phyloP scores from a whole-genome alignment of 2,113 vertebrate species.

The Sprattus sprattus region DNA sequence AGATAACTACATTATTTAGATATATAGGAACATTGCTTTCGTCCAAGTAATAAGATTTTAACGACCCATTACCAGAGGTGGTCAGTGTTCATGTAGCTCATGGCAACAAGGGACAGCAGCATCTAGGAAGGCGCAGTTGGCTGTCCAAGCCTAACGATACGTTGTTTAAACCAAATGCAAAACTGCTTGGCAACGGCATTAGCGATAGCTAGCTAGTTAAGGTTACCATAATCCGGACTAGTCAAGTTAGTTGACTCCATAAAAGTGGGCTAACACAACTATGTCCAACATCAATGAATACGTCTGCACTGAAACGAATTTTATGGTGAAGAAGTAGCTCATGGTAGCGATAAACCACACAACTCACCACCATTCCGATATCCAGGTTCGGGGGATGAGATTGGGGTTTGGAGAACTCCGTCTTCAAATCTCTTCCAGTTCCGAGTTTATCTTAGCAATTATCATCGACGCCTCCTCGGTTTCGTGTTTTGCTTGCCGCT shows the following conservation, averaged over 20 bases:
- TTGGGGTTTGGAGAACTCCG: conserved; percentile 40
- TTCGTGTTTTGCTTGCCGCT: not conserved
- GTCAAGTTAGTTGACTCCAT: not conserved
- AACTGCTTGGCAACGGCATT: not conserved
- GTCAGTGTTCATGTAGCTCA: not conserved
- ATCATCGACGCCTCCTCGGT: not conserved
- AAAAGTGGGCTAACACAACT: not conserved
- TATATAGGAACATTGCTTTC: not conserved
- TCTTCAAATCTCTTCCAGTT: conserved; percentile 41
- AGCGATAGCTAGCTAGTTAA: not conserved
- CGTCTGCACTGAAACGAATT: not conserved
- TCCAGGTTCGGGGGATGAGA: conserved; percentile 41
- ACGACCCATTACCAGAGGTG: not conserved
- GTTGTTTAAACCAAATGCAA: not conserved
- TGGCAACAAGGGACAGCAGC: conserved; percentile 8
- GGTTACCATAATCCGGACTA: not conserved
- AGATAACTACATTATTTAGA: not conserved
- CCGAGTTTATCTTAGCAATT: not conserved
- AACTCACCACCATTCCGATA: conserved; percentile 60
- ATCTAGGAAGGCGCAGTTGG: not conserved
- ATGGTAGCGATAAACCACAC: not conserved
- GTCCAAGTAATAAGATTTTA: not conserved
- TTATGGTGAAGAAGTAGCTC: not conserved
- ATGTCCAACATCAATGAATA: not conserved
- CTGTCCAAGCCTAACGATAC: not conserved